Conservation (phyloP, 23 tunicate species). For the Diplosoma virens region DNA sequence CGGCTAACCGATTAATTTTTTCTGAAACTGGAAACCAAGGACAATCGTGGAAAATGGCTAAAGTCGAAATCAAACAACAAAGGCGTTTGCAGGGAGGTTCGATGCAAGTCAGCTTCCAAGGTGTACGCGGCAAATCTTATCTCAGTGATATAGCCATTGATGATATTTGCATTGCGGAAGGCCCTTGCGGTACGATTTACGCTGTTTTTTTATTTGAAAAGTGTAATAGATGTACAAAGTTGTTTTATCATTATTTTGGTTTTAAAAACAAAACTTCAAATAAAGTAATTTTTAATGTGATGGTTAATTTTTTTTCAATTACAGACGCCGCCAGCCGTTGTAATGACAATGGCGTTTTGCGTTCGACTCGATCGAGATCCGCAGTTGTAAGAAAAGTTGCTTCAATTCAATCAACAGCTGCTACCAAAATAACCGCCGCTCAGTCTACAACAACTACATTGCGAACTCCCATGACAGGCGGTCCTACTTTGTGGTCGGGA, state of each 20-base stretch:
- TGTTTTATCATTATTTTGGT: no score
- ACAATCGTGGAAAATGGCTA: constrained; percentile 46
- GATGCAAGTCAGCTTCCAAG: constrained; percentile 43
- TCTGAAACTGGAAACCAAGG: constrained; percentile 33
- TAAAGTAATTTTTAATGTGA: background rate
- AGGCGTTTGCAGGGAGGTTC: constrained; percentile 26
- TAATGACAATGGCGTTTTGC: constrained; percentile 8
- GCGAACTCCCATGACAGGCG: background rate
- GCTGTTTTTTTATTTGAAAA: background rate
- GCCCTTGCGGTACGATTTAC: constrained; percentile 92
- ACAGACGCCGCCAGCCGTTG: constrained; percentile 22
- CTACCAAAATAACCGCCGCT: constrained; percentile 6
- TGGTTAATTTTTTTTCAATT: background rate
- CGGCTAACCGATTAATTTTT: background rate
- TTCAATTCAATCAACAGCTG: constrained; percentile 15
- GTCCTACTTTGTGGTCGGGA: constrained; percentile 11
- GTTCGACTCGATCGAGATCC: background rate
- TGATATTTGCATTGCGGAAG: constrained; percentile 83
- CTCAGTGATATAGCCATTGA: constrained; percentile 77
- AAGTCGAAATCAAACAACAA: constrained; percentile 35
- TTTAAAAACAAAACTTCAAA: background rate
- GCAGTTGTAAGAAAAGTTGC: background rate
- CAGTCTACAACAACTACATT: constrained; percentile 10
- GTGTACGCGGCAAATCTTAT: constrained; percentile 44
- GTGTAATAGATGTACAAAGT: background rate